Percentiles rank a stretch among this genome's conserved stretches.
Evolutionary conservation across 92 coral and sea anemone species (phyloP).

Genomic region (Actinostola sp.): DNA sequence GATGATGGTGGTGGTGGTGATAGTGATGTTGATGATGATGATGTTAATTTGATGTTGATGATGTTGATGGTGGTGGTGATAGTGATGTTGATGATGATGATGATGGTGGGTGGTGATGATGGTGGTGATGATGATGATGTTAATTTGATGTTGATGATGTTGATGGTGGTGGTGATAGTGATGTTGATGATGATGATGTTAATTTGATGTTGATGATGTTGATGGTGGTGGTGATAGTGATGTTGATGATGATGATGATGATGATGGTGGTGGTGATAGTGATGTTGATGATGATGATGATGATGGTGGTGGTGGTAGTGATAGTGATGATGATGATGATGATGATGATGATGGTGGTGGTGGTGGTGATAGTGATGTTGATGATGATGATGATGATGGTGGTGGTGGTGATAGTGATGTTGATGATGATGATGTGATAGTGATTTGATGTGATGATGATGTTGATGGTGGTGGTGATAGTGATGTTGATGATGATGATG

Average conservation of each 20-base stretch:
- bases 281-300: neutral
- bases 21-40: constrained; percentile 10
- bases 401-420: constrained; percentile 12
- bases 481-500: no score
- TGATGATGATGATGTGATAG: no score
- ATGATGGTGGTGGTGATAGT: neutral
- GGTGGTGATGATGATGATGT: constrained; percentile 1
- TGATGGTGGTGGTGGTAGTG: constrained; percentile 5
- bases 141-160: neutral
- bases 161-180: neutral
- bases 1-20: constrained; percentile 6
- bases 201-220: no score
- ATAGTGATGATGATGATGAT: constrained; percentile 13
- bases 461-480: no score
- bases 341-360: constrained; percentile 11
- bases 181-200: no score
- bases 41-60: constrained; percentile 16
- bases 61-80: constrained; percentile 8
- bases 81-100: neutral
- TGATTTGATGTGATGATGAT: no score
- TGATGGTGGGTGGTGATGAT: constrained; percentile 11
- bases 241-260: neutral
- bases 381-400: neutral
- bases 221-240: constrained; percentile 2
- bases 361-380: constrained; percentile 5